Conservation (phyloP, 2,797 vertebrate genomes). For the Myotis findleyi region DNA sequence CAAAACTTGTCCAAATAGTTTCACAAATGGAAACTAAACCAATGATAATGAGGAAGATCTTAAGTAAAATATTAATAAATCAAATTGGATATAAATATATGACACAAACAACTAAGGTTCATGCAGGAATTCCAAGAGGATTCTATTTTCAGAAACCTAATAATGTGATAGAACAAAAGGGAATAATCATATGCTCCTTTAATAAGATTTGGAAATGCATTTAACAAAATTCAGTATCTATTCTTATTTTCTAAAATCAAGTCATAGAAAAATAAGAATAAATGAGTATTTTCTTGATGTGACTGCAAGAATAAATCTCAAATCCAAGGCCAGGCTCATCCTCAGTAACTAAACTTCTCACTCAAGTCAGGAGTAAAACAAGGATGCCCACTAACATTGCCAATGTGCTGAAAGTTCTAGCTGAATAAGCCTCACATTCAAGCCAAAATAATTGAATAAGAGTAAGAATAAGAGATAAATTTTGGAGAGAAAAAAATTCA, state of each 20-base stretch:
- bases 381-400: background rate
- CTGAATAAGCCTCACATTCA: background rate
- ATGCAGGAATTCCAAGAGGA: background rate
- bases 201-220: background rate
- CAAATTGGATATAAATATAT: background rate
- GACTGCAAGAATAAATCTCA: slow-evolving; percentile 11
- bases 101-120: background rate
- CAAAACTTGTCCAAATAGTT: slow-evolving; percentile 34
- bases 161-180: background rate
- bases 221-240: background rate
- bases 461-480: slow-evolving; percentile 1
- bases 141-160: background rate
- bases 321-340: background rate
- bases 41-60: background rate
- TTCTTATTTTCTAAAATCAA: slow-evolving; percentile 24
- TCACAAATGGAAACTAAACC: slow-evolving; percentile 8
- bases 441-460: background rate
- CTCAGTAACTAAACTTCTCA: background rate
- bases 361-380: background rate
- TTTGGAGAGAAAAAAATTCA: background rate
- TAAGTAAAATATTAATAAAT: slow-evolving; percentile 28
- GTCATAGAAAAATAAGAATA: background rate
- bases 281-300: background rate
- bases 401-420: background rate
- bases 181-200: background rate